These are phyloP conservation scores for Poeciliopsis gracilis DNA, from an alignment of 2,797 vertebrate species.

Conservation along the genomic window DNA sequence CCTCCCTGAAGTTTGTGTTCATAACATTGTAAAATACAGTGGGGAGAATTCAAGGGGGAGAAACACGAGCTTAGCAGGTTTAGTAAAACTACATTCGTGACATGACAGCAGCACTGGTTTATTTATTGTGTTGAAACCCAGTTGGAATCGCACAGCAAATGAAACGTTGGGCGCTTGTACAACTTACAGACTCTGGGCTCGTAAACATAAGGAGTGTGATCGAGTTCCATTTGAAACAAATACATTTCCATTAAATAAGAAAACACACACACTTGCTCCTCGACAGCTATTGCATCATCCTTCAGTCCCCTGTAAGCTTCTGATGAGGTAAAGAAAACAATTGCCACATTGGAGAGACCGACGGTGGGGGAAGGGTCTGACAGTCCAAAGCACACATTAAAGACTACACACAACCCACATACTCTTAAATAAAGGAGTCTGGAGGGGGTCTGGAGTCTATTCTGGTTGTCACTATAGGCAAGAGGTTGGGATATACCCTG, in stretches of 20 bases:
- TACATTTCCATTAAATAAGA: background rate
- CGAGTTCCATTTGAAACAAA: constrained; percentile 11
- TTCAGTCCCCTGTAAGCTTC: background rate
- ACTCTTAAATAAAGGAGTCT: constrained; percentile 2
- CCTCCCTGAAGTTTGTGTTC: background rate
- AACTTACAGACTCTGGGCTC: background rate
- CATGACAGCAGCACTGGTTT: background rate
- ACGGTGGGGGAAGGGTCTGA: background rate
- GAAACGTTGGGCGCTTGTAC: background rate
- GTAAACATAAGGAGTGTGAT: constrained; percentile 4
- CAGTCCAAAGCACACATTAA: constrained; percentile 3
- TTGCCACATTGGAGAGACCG: constrained; percentile 1
- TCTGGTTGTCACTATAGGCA: constrained; percentile 1
- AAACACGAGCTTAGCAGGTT: background rate
- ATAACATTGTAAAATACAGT: background rate
- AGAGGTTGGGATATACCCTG: background rate
- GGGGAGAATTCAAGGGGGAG: background rate
- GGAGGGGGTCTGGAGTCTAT: background rate
- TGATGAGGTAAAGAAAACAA: constrained; percentile 12
- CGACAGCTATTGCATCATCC: constrained; percentile 2
- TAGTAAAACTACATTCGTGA: background rate
- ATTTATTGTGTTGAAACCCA: background rate
- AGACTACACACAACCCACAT: constrained; percentile 2
- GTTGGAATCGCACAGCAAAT: background rate
- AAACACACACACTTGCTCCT: background rate